These are phyloP conservation scores for Taurulus bubalis DNA, from an alignment of 2,113 vertebrate species.

Conservation along the genomic window DNA sequence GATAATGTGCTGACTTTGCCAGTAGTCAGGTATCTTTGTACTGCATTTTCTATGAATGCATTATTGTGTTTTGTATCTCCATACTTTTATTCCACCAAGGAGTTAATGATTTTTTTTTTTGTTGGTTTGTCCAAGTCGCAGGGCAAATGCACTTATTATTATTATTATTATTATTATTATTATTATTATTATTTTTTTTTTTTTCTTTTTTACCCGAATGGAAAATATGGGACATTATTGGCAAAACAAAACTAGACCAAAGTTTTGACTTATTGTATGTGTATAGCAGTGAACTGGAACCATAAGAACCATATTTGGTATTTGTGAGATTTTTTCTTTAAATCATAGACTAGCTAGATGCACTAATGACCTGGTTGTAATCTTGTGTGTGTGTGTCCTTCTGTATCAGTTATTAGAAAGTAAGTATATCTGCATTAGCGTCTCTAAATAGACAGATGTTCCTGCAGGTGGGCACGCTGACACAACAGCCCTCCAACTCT, in stretches of 20 bases:
- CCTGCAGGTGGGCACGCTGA: conserved; percentile 79
- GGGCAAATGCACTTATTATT: not conserved
- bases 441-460: conserved; percentile 79
- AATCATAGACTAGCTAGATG: not conserved
- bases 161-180: too few relatives aligned
- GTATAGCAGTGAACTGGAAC: not conserved
- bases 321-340: not conserved
- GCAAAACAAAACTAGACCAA: not conserved
- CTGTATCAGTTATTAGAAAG: conserved; percentile 37
- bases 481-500: conserved; percentile 64
- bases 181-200: too few relatives aligned
- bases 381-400: not conserved
- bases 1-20: not conserved
- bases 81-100: not conserved
- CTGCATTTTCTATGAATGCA: not conserved
- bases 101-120: not conserved
- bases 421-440: conserved; percentile 20
- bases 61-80: not conserved
- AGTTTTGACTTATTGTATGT: not conserved
- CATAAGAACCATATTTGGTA: not conserved
- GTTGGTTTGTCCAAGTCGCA: not conserved
- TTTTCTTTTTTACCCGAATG: not conserved
- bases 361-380: not conserved
- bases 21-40: not conserved
- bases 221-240: not conserved